phyloP scores from a whole-genome alignment of 2,888 invertebrate genomes.

The Ectemnius lituratus region DNA sequence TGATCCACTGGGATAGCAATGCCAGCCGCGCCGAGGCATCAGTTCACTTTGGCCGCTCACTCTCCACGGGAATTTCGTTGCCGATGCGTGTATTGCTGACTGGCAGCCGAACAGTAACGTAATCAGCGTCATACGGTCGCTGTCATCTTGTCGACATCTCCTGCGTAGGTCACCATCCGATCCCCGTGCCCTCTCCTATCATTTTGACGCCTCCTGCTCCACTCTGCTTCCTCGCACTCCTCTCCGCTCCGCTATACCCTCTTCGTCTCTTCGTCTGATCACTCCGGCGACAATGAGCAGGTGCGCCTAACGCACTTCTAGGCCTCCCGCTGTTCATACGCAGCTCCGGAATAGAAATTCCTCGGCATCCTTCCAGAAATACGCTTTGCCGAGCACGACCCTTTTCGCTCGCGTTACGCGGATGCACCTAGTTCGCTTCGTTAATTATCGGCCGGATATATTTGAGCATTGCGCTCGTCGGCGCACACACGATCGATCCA shows the following conservation, averaged over 20 bases:
- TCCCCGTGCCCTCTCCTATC: conserved; percentile 56
- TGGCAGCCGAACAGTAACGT: conserved; percentile 27
- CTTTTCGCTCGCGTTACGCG: conserved; percentile 6
- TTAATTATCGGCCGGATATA: conserved; percentile 4
- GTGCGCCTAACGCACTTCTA: conserved; percentile 28
- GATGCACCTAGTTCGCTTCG: conserved; percentile 2
- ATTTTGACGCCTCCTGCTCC: conserved; percentile 49
- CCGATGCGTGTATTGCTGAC: conserved; percentile 11
- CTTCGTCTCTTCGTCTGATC: conserved; percentile 1
- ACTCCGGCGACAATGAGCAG: conserved; percentile 22
- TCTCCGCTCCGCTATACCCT: background rate
- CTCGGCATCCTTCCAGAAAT: conserved; percentile 8
- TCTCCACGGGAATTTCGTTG: conserved; percentile 11
- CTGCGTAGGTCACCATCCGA: conserved; percentile 62
- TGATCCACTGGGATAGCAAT: conserved; percentile 29
- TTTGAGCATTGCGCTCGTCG: background rate
- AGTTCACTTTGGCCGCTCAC: conserved; percentile 24
- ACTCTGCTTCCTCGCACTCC: conserved; percentile 40
- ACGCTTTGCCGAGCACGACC: conserved; percentile 8
- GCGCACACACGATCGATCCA: too few relatives aligned
- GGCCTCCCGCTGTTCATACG: conserved; percentile 15
- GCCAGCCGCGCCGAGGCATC: conserved; percentile 39
- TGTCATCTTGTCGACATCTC: conserved; percentile 71
- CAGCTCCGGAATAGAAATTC: conserved; percentile 47
- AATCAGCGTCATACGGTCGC: conserved; percentile 63